Percentiles rank a stretch among this genome's conserved stretches.
Evolutionary conservation across 1,140 invertebrate genomes (phyloP).

Genomic region (Leptinotarsa texana): DNA sequence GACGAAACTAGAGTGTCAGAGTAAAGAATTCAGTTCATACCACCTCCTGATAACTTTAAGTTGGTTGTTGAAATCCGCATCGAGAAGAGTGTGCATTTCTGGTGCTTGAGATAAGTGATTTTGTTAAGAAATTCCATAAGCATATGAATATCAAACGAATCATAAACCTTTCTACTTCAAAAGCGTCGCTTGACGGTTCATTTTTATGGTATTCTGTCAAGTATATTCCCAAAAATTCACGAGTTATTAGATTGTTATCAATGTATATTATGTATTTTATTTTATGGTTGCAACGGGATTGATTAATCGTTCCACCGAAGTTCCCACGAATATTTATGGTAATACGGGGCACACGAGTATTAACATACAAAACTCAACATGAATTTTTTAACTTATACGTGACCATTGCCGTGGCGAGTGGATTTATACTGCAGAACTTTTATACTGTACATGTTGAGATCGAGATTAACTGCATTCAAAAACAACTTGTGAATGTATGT

Average conservation of each 20-base stretch:
- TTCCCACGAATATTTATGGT: constrained; percentile 30
- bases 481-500: constrained; percentile 18
- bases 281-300: background rate
- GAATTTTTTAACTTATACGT: constrained; percentile 25
- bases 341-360: background rate
- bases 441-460: constrained; percentile 24
- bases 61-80: background rate
- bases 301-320: constrained; percentile 9
- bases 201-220: constrained; percentile 3
- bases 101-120: too few species aligned
- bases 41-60: too few species aligned
- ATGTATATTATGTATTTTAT: background rate
- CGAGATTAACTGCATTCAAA: constrained; percentile 21
- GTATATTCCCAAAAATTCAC: too few species aligned
- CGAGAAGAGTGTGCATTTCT: too few species aligned
- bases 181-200: background rate
- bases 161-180: too few species aligned
- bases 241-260: too few species aligned
- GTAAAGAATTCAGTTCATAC: too few species aligned
- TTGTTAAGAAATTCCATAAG: too few species aligned
- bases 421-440: constrained; percentile 29
- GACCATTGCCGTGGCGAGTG: constrained; percentile 27
- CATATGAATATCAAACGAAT: too few species aligned
- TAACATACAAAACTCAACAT: constrained; percentile 18
- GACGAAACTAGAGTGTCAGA: too few species aligned